Conservation (phyloP, 2,888 invertebrate genomes). For the Corbicula japonica region DNA sequence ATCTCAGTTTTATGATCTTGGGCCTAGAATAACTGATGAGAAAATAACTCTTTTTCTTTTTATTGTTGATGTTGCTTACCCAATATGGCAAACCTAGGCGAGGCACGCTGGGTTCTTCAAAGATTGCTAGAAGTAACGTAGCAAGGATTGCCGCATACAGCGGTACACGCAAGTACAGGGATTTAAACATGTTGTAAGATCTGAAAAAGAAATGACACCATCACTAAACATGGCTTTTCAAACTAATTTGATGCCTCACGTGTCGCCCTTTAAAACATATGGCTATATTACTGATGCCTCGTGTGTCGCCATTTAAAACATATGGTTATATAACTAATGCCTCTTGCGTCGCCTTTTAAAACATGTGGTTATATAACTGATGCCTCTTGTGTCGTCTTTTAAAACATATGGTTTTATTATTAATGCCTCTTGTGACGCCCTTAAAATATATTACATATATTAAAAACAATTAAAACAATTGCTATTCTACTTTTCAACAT, state of each 20-base stretch:
- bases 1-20: not conserved
- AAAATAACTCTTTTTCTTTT: not conserved
- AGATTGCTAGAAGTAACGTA: slow-evolving; percentile 29
- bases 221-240: no score
- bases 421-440: not conserved
- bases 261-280: no score
- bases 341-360: not conserved
- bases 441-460: not conserved
- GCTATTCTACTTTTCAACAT: no score
- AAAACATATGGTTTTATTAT: not conserved
- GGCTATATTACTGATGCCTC: no score
- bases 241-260: not conserved
- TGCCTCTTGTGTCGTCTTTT: not conserved
- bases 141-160: slow-evolving; percentile 31
- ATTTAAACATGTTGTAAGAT: slow-evolving; percentile 57
- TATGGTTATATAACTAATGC: not conserved
- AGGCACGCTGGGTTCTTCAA: slow-evolving; percentile 39
- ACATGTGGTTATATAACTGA: no score
- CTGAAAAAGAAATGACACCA: slow-evolving; percentile 31
- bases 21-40: not conserved
- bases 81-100: slow-evolving; percentile 42
- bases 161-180: slow-evolving; percentile 27
- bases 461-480: no score
- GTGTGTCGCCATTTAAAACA: not conserved
- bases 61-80: slow-evolving; percentile 29